Evolutionary conservation across 2,888 invertebrate species (phyloP).

Genomic region (Drosophila testacea): DNA sequence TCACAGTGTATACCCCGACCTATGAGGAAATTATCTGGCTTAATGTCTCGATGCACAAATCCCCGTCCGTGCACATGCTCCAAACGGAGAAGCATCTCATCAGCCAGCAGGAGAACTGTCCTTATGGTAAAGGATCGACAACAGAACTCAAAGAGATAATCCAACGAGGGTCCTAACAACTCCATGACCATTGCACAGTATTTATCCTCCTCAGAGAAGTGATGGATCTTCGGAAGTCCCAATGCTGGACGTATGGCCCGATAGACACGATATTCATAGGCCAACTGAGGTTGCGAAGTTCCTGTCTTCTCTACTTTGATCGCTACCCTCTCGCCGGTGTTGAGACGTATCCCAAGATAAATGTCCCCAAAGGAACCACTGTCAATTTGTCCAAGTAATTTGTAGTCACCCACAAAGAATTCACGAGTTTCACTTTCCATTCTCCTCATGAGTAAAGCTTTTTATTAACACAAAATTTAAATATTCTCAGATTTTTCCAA

Average conservation of each 20-base stretch:
- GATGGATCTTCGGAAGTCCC: conserved; percentile 97
- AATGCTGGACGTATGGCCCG: conserved; percentile 98
- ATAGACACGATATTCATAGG: conserved; percentile 99
- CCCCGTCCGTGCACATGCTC: conserved; percentile 98
- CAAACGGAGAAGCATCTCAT: conserved; percentile 97
- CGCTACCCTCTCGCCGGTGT: conserved; percentile 97
- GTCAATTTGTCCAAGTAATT: conserved; percentile 97
- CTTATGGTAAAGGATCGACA: conserved; percentile 98
- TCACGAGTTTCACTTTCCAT: conserved; percentile 85
- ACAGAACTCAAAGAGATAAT: conserved; percentile 99
- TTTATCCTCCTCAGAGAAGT: conserved; percentile 98
- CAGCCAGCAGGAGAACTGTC: conserved; percentile 98
- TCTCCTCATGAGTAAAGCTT: background rate
- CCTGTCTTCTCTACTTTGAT: conserved; percentile 99
- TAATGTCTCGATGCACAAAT: conserved; percentile 98
- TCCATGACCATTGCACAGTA: conserved; percentile 99
- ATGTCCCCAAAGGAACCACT: conserved; percentile 99
- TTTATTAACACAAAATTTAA: background rate
- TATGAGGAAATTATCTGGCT: conserved; percentile 99
- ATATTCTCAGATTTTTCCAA: background rate
- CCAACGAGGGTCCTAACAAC: conserved; percentile 96
- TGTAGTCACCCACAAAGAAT: conserved; percentile 96
- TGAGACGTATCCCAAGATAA: conserved; percentile 96
- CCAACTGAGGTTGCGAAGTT: conserved; percentile 98
- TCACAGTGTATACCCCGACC: conserved; percentile 97